These are phyloP conservation scores for Neolamprologus ventralis DNA, from an alignment of 2,113 vertebrate species.

Conservation along the genomic window DNA sequence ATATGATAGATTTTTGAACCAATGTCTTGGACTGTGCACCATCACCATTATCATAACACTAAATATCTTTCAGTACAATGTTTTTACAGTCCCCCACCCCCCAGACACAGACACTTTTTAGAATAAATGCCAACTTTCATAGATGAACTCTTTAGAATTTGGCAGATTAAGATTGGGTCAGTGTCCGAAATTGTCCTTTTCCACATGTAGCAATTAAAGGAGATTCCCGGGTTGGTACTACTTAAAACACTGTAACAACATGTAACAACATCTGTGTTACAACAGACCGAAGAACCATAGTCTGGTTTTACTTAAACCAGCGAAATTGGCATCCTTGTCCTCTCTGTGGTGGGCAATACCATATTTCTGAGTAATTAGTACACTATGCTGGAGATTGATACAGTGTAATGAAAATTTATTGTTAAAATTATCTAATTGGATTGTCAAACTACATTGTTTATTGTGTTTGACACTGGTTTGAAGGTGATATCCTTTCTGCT, in stretches of 20 bases:
- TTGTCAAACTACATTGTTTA: background rate
- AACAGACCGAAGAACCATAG: background rate
- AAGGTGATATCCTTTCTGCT: background rate
- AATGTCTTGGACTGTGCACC: background rate
- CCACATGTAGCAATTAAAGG: background rate
- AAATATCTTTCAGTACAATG: background rate
- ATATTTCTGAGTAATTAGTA: background rate
- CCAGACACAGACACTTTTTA: background rate
- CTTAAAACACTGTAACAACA: background rate
- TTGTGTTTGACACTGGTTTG: background rate
- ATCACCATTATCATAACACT: background rate
- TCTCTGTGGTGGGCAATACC: background rate
- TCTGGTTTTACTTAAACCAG: background rate
- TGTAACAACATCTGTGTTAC: background rate
- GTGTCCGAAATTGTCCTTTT: background rate
- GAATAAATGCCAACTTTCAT: background rate
- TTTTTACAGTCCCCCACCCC: background rate
- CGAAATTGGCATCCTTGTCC: background rate
- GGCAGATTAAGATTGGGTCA: background rate
- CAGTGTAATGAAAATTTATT: background rate
- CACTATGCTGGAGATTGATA: background rate
- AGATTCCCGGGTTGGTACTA: background rate
- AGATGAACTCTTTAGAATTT: background rate
- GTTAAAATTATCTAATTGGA: background rate
- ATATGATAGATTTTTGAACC: background rate